phyloP scores from a whole-genome alignment of 2,797 vertebrate genomes.

The Syngnathus rostellatus region DNA sequence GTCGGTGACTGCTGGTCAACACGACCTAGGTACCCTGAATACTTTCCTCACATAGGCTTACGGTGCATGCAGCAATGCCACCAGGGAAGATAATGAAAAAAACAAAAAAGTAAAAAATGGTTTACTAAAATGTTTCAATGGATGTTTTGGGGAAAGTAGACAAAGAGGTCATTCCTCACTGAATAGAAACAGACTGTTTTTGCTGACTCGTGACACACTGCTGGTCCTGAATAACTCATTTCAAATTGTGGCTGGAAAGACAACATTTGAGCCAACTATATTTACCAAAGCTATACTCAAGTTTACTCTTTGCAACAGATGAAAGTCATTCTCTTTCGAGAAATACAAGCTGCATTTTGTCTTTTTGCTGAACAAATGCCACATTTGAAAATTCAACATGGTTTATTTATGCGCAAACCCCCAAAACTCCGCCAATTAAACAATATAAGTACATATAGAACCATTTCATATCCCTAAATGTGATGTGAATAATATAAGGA shows the following conservation, averaged over 20 bases:
- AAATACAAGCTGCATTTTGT: background rate
- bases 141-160: constrained; percentile 7
- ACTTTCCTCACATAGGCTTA: constrained; percentile 26
- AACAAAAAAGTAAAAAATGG: constrained; percentile 6
- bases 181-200: constrained; percentile 33
- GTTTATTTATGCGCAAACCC: constrained; percentile 8
- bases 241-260: constrained; percentile 37
- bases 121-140: background rate
- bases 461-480: constrained; percentile 13
- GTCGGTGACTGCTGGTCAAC: constrained; percentile 43
- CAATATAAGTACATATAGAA: background rate
- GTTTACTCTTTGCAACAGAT: constrained; percentile 24
- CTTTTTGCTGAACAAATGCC: constrained; percentile 3
- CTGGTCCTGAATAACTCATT: background rate
- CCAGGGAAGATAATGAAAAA: constrained; percentile 1
- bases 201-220: constrained; percentile 26
- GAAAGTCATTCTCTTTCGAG: constrained; percentile 11
- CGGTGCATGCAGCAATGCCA: constrained; percentile 10
- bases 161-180: constrained; percentile 21
- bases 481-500: constrained; percentile 40
- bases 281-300: constrained; percentile 43
- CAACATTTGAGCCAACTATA: constrained; percentile 43
- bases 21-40: constrained; percentile 33
- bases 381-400: background rate
- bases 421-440: constrained; percentile 4